Conservation (phyloP, 2,113 vertebrate species). For the Chelonoidis abingdonii region DNA sequence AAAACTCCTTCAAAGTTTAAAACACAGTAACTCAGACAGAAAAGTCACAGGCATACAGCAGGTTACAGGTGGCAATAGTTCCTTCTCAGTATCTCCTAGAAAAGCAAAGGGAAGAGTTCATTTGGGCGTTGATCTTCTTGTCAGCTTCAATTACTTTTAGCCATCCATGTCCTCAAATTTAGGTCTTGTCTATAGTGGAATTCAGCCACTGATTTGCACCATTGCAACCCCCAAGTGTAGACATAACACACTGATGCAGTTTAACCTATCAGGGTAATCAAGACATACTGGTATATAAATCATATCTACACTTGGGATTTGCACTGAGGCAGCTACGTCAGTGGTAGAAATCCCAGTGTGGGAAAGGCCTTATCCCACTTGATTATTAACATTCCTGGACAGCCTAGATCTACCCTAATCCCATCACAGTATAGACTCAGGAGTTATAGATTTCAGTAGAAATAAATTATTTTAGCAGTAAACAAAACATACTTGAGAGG, state of each 20-base stretch:
- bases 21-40: background rate
- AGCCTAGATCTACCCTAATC: constrained; percentile 7
- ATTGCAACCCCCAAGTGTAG: background rate
- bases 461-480: constrained; percentile 48
- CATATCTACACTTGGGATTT: constrained; percentile 20
- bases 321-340: constrained; percentile 26
- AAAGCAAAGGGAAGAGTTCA: background rate
- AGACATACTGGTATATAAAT: constrained; percentile 34
- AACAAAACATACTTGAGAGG: constrained; percentile 42
- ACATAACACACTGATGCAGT: constrained; percentile 8
- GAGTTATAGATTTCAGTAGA: constrained; percentile 44
- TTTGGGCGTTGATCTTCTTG: background rate
- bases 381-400: constrained; percentile 48
- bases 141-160: background rate
- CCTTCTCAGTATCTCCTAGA: background rate
- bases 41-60: background rate
- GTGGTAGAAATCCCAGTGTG: constrained; percentile 36
- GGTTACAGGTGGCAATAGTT: background rate
- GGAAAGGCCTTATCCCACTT: background rate
- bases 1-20: background rate
- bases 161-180: background rate
- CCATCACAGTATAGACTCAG: constrained; percentile 36
- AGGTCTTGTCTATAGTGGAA: background rate
- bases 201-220: background rate
- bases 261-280: background rate